These are phyloP conservation scores for Carcinoscorpius rotundicauda DNA, from an alignment of 1,140 invertebrate species.

Conservation along the genomic window DNA sequence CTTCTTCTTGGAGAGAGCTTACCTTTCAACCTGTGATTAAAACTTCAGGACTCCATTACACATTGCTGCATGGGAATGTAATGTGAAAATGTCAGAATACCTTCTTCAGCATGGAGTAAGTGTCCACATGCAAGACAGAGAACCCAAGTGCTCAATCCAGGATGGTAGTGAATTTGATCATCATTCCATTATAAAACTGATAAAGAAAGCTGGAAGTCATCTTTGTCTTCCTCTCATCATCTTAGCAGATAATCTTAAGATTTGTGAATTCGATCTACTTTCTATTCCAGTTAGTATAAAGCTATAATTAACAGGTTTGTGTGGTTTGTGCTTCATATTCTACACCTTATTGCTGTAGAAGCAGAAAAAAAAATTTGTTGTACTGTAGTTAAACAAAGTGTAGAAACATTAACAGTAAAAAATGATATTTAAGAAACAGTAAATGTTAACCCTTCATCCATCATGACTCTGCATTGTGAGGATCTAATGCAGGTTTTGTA, in stretches of 20 bases:
- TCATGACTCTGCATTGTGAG: no score
- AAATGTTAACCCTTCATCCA: no score
- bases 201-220: slow-evolving; percentile 44
- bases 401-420: no score
- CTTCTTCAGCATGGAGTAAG: slow-evolving; percentile 66
- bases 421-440: no score
- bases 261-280: neutral
- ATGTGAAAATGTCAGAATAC: slow-evolving; percentile 52
- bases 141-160: slow-evolving; percentile 29
- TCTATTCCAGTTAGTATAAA: neutral
- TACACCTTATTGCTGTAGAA: neutral
- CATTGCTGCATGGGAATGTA: slow-evolving; percentile 58
- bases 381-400: neutral
- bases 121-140: slow-evolving; percentile 61
- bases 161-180: slow-evolving; percentile 28
- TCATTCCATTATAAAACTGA: slow-evolving; percentile 28
- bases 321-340: slow-evolving; percentile 1
- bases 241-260: slow-evolving; percentile 36
- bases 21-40: slow-evolving; percentile 58
- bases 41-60: slow-evolving; percentile 70
- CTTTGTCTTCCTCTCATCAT: slow-evolving; percentile 48
- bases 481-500: no score
- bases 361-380: neutral
- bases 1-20: slow-evolving; percentile 40
- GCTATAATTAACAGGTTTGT: neutral